Evolutionary conservation across 2,888 invertebrate genomes (phyloP), one percentile per base, ranked within the genome.

Genomic region (Caenorhabditis afra): DNA sequence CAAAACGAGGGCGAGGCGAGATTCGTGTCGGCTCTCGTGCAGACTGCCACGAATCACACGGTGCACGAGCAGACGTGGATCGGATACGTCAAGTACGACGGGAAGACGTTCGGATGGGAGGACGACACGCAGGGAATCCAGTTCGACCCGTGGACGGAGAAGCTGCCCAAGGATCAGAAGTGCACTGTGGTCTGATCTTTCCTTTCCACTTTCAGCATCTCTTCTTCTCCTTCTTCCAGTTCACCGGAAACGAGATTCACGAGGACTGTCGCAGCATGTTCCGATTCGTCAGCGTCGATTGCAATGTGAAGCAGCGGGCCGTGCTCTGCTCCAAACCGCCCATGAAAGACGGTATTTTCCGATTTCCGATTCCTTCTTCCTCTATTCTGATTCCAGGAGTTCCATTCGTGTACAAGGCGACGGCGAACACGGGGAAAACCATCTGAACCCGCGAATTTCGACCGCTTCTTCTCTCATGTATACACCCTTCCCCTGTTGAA

Each of bases 71-170:
- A 75, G 41, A 75, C 75, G 14, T 75, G 75, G 75, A 75, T 75
- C 45, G 75, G 75, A 18, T 67, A 66, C 53, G 75, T 75, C 16
- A 67, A 75, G 20, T 66, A 75, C 37, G 75, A 55, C n/a, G 29
- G 29, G 4, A 59, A 49, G 47, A 61, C 49, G n/a, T 75, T 49
- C n/a, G 66, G 66, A 53, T 67, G 75, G 75, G 66, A 66, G 37
- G 75, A 75, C 37, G 66, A 55, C 29, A 66, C 39, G 8, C 39
- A 39, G 7, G 66, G 55, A 55, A 29, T 61, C 14, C 44, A 47
- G 12, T 75, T 66, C 29, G 66, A 75, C 35, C 66, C 66, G 45
- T 75, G 75, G 75, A 61, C 75, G 5, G 75, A 75, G 75, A 75
- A 75, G 41, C 47, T 66, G 52, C 75, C 66, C 7, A 66, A 55